Evolutionary conservation across 1,140 invertebrate species (phyloP).

Genomic region (Copidosoma floridanum): DNA sequence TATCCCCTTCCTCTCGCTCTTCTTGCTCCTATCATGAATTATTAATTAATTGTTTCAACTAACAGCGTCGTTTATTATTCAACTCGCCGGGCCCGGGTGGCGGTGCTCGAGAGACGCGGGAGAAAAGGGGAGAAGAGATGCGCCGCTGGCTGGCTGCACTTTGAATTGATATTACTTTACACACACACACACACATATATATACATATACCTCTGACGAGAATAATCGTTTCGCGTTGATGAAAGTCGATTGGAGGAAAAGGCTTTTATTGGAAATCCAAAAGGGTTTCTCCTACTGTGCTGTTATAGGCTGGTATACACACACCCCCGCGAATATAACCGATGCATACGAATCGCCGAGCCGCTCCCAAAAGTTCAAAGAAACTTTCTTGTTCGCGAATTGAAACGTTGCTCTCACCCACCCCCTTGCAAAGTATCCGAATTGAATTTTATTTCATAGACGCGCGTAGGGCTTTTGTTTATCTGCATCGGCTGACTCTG

Average conservation of each 20-base stretch:
- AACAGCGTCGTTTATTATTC: slow-evolving; percentile 56
- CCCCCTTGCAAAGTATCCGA: slow-evolving; percentile 2
- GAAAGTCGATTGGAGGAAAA: slow-evolving; percentile 7
- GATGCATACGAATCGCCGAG: slow-evolving; percentile 11
- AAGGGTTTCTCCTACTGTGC: too few species aligned
- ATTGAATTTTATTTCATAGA: slow-evolving; percentile 16
- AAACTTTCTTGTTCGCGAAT: slow-evolving; percentile 16
- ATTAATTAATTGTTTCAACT: slow-evolving; percentile 60
- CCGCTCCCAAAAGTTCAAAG: slow-evolving; percentile 1
- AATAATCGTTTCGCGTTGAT: slow-evolving; percentile 24
- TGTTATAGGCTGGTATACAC: too few species aligned
- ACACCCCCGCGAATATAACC: too few species aligned
- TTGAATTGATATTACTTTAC: slow-evolving; percentile 26
- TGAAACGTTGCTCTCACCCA: too few species aligned
- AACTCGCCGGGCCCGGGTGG: slow-evolving; percentile 32
- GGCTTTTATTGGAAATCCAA: slow-evolving; percentile 19
- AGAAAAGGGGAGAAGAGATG: too few species aligned
- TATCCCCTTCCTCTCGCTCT: too few species aligned
- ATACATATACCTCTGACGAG: background rate
- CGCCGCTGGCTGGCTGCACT: too few species aligned
- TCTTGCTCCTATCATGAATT: slow-evolving; percentile 56
- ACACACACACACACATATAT: too few species aligned
- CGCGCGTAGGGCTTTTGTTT: too few species aligned
- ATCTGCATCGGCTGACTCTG: too few species aligned
- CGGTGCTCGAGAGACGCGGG: too few species aligned